phyloP scores from a whole-genome alignment of 2,113 vertebrate species.

The Todiramphus chloris region DNA sequence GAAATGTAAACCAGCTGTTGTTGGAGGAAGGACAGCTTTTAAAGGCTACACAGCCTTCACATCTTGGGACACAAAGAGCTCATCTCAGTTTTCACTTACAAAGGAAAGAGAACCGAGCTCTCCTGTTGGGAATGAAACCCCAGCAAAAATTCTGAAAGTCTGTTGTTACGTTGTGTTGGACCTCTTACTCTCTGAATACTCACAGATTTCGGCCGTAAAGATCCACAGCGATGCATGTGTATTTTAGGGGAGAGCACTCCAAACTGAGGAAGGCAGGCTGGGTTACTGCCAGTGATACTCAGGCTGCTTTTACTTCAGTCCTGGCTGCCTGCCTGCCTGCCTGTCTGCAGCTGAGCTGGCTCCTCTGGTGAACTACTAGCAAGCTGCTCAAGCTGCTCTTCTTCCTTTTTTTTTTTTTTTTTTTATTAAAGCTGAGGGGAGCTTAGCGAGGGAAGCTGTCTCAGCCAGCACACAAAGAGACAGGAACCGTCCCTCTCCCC shows the following conservation, averaged over 20 bases:
- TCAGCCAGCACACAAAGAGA: background rate
- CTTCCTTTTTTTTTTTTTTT: background rate
- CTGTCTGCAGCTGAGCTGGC: constrained; percentile 28
- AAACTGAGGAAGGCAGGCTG: background rate
- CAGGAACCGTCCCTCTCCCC: background rate
- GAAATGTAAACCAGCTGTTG: background rate
- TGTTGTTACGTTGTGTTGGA: background rate
- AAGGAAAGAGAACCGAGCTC: background rate
- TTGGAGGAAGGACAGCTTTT: background rate
- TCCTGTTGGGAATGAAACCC: background rate
- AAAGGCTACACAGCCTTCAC: background rate
- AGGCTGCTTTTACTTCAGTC: constrained; percentile 28
- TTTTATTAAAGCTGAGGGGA: background rate
- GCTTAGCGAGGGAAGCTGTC: background rate
- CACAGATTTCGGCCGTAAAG: background rate
- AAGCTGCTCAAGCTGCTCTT: background rate
- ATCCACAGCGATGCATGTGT: background rate
- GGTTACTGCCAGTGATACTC: background rate
- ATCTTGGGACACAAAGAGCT: background rate
- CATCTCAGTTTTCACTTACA: background rate
- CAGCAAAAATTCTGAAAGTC: background rate
- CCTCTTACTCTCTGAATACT: background rate
- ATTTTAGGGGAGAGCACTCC: background rate
- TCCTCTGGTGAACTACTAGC: background rate
- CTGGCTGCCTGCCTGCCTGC: constrained; percentile 32